Conservation (phyloP, 2,113 vertebrate genomes). For the Grammomys dolichurus region DNA sequence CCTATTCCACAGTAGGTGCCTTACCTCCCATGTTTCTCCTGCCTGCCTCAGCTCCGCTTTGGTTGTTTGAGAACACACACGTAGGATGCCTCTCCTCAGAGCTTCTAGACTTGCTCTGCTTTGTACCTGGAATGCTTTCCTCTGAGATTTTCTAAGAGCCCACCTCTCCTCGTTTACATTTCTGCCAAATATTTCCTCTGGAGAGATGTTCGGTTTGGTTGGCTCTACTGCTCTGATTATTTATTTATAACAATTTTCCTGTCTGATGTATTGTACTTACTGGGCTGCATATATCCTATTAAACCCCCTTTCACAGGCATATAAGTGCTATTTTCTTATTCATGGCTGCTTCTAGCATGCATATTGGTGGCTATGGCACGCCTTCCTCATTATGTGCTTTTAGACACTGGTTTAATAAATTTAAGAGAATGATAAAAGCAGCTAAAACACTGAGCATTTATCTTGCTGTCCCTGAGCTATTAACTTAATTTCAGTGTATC, state of each 20-base stretch:
- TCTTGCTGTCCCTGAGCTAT: neutral
- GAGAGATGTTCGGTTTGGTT: neutral
- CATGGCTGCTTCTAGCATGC: neutral
- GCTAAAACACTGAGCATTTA: slow-evolving; percentile 8
- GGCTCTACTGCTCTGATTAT: neutral
- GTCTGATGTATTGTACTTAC: neutral
- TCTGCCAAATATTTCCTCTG: neutral
- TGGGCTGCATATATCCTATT: neutral
- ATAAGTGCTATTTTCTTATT: neutral
- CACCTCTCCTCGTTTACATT: neutral
- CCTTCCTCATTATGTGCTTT: neutral
- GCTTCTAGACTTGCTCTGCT: neutral
- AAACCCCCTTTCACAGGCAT: neutral
- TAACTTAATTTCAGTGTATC: slow-evolving; percentile 24
- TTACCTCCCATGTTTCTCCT: neutral
- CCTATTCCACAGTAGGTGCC: neutral
- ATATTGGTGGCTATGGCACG: neutral
- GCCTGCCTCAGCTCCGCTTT: neutral
- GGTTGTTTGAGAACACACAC: accelerated
- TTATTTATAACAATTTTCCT: neutral
- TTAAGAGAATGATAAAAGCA: slow-evolving; percentile 19
- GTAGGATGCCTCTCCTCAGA: neutral
- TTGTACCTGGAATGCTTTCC: neutral
- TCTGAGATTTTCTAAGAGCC: neutral
- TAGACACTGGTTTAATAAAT: neutral